phyloP scores from a whole-genome alignment of 2,797 vertebrate species.

The Pseudopleuronectes americanus region DNA sequence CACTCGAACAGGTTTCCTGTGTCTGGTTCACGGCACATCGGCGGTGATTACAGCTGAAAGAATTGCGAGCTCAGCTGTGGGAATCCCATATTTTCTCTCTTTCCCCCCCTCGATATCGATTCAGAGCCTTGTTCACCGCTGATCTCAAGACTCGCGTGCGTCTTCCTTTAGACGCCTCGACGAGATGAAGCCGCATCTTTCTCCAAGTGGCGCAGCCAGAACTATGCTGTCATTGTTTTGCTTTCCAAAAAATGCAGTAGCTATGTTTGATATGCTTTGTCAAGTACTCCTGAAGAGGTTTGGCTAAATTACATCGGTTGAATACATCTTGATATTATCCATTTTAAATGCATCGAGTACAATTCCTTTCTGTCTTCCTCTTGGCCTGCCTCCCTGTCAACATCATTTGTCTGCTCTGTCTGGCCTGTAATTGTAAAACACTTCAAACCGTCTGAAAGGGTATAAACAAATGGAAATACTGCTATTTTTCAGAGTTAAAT shows the following conservation, averaged over 20 bases:
- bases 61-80: conserved; percentile 3
- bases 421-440: conserved; percentile 73
- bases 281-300: conserved; percentile 66
- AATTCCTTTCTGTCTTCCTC: conserved; percentile 68
- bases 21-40: conserved; percentile 31
- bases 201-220: conserved; percentile 11
- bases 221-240: conserved; percentile 50
- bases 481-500: conserved; percentile 34
- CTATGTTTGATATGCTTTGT: conserved; percentile 64
- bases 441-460: conserved; percentile 65
- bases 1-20: conserved; percentile 25
- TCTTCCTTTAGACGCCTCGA: conserved; percentile 7
- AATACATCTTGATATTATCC: conserved; percentile 73
- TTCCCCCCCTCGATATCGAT: not conserved
- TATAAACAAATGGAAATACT: conserved; percentile 66
- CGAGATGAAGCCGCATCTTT: conserved; percentile 15
- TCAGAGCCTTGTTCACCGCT: not conserved
- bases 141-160: not conserved
- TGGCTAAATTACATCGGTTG: conserved; percentile 74
- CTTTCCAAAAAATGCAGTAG: conserved; percentile 49
- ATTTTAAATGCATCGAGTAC: conserved; percentile 61
- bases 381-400: conserved; percentile 66
- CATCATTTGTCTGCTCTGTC: conserved; percentile 69
- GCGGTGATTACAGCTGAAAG: conserved; percentile 22
- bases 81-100: not conserved